Percentiles rank a stretch among this genome's conserved stretches.
Conservation (phyloP, 1,140 invertebrate genomes). For the Pseudomyrmex dendroicus region DNA sequence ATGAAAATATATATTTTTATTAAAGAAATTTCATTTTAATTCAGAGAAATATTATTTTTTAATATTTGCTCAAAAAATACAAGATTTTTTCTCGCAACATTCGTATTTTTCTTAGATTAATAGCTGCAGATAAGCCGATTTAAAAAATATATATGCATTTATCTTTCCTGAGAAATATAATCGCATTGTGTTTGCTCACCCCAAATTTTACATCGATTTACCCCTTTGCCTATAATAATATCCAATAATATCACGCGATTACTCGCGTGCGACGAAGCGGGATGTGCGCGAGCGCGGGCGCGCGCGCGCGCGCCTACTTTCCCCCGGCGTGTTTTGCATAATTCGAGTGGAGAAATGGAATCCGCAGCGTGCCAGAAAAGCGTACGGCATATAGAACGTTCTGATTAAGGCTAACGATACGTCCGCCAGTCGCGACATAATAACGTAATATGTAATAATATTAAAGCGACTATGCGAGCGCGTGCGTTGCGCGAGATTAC, state of each 20-base stretch:
- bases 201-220: background rate
- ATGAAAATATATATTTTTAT: slow-evolving; percentile 13
- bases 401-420: slow-evolving; percentile 58
- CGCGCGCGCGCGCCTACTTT: slow-evolving; percentile 28
- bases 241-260: slow-evolving; percentile 26
- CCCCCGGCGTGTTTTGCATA: slow-evolving; percentile 45
- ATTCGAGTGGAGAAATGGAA: slow-evolving; percentile 56
- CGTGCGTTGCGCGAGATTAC: slow-evolving; percentile 28
- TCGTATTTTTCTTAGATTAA: background rate
- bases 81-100: background rate
- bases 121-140: background rate
- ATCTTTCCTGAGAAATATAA: no score
- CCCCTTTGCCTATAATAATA: background rate
- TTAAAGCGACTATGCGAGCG: slow-evolving; percentile 22
- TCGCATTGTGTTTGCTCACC: background rate
- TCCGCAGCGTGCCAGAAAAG: slow-evolving; percentile 42
- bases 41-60: background rate
- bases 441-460: slow-evolving; percentile 54
- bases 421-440: slow-evolving; percentile 38
- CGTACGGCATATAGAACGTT: slow-evolving; percentile 47
- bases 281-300: background rate
- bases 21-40: slow-evolving; percentile 7
- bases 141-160: background rate
- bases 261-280: slow-evolving; percentile 22
- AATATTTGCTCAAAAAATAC: background rate